Evolutionary conservation across 2,113 vertebrate species (phyloP), one percentile per base, ranked within the genome.

Genomic region (Myrmecobius fasciatus): DNA sequence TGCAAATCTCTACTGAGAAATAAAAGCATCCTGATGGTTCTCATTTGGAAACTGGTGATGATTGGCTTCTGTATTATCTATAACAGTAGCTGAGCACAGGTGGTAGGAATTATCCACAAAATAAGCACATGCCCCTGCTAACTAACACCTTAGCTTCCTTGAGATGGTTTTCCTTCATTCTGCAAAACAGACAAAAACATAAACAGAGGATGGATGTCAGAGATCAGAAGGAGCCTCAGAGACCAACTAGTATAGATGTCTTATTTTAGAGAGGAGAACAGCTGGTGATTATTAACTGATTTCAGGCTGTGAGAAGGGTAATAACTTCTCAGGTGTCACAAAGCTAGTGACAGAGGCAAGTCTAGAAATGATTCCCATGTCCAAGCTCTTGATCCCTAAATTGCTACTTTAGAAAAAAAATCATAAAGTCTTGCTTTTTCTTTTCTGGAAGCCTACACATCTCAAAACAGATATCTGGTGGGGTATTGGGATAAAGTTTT

Each of bases 401-500:
- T 24, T 83, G 47, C 51, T 20, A 6, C 52, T 92, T 95, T 96
- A 89, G 89, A 52, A 94, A 54, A 94, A 54, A 92, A 0, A 91
- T 31, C 25, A 53, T 52, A 96, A 92, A 94, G 25, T 49, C 47
- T 53, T 93, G 20, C 92, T 91, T 92, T 31, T 53, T 8, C 0
- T 91, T 93, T 91, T 89, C 89, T 94, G 75, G n/a, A 92, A 95
- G 96, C 88, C 89, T 53, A 60, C 90, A 83, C 91, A 91, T 93
- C 93, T 93, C 94, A 20, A 83, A 83, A 24, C 43, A n/a, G 90
- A 56, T 0, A 94, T 52, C 20, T 60, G 67, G 26, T 60, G 26
- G 93, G 90, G 67, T 7, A 25, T 52, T 94, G 92, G n/a, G 95
- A 91, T 93, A 95, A 89, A 94, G 31, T 83, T 92, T 97, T 92